phyloP scores from a whole-genome alignment of 2,797 vertebrate genomes.

The Malurus splendens region DNA sequence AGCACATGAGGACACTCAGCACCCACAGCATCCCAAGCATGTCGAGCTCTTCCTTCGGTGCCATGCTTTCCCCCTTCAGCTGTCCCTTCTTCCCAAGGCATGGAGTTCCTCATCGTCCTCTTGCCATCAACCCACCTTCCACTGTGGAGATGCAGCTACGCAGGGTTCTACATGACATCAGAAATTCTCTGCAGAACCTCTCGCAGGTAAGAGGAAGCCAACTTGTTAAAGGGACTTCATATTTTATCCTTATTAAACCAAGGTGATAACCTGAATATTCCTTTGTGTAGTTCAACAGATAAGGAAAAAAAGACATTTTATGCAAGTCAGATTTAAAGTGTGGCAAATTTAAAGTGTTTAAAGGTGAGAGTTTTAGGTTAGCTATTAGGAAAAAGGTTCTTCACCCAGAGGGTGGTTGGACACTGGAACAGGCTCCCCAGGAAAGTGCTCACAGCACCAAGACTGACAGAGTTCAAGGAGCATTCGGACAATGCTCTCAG shows the following conservation, averaged over 20 bases:
- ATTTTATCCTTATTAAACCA: not conserved
- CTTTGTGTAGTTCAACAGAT: not conserved
- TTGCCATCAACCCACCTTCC: constrained; percentile 68
- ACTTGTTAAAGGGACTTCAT: not conserved
- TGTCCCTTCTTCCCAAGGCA: constrained; percentile 64
- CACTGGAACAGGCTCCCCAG: not conserved
- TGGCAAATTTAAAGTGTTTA: not conserved
- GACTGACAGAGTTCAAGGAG: not conserved
- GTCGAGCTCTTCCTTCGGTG: constrained; percentile 47
- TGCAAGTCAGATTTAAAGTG: not conserved
- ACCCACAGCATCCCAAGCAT: constrained; percentile 86
- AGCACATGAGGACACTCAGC: constrained; percentile 75
- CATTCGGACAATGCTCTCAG: not conserved
- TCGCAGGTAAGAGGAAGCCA: constrained; percentile 75
- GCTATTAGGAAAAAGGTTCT: not conserved
- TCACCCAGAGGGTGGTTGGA: not conserved
- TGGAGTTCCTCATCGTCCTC: constrained; percentile 44
- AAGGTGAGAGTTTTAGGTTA: not conserved
- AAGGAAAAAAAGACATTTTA: not conserved
- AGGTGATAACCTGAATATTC: not conserved
- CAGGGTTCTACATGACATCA: constrained; percentile 90
- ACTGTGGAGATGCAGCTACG: constrained; percentile 91
- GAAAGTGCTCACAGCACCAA: not conserved
- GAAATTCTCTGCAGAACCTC: constrained; percentile 87
- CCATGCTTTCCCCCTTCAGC: constrained; percentile 52